A percentile compares a stretch with the other conserved stretches of the same genome.
These are phyloP conservation scores for Brachionus koreanus DNA, from an alignment of 1,140 invertebrate species.

Conservation along the genomic window DNA sequence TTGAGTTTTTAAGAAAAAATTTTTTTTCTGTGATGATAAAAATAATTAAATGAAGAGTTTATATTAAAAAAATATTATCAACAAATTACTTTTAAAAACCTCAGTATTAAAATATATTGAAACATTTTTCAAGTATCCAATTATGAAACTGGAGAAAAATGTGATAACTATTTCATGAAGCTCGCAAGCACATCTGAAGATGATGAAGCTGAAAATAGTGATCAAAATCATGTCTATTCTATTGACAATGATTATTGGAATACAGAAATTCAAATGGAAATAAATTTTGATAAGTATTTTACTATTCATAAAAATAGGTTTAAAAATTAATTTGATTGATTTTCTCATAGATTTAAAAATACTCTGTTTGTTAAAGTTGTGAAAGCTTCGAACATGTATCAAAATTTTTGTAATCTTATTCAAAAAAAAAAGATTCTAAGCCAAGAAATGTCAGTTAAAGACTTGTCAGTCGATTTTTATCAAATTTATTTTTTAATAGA, in stretches of 20 bases:
- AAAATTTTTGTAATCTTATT: background rate
- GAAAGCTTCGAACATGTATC: background rate
- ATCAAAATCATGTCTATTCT: background rate
- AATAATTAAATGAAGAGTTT: too few species aligned
- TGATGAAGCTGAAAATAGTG: background rate
- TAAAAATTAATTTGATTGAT: background rate
- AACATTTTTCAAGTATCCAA: background rate
- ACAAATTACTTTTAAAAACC: too few species aligned
- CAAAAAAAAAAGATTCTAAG: background rate
- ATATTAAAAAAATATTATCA: too few species aligned
- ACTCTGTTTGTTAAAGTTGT: background rate
- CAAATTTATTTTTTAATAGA: background rate
- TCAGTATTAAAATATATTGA: too few species aligned
- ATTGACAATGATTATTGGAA: background rate
- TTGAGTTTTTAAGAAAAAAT: too few species aligned
- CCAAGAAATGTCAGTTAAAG: background rate
- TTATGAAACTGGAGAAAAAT: background rate
- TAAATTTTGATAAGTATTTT: background rate
- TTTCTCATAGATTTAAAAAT: background rate
- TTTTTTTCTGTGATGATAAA: too few species aligned
- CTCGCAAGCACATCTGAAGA: background rate
- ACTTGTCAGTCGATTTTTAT: background rate
- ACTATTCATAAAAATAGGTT: background rate
- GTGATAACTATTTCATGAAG: background rate
- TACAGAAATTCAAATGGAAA: background rate